These are phyloP conservation scores for Torymus auratus DNA, from an alignment of 2,888 invertebrate genomes.

Conservation along the genomic window DNA sequence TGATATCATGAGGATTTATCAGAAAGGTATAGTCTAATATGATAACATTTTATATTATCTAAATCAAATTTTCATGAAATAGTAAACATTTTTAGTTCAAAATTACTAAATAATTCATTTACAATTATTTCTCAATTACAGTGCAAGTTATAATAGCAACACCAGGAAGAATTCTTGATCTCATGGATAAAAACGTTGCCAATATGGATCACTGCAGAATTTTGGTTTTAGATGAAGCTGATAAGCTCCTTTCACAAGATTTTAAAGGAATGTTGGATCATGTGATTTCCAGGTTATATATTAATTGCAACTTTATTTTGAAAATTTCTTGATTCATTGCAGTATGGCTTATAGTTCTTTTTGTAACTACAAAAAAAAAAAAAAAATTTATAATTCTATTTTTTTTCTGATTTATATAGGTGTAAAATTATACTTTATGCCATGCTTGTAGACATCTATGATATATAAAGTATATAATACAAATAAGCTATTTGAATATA, in stretches of 20 bases:
- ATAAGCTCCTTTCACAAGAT: conserved; percentile 98
- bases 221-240: conserved; percentile 98
- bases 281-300: conserved; percentile 86
- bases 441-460: no score
- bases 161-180: conserved; percentile 98
- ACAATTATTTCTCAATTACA: conserved; percentile 70
- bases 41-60: no score
- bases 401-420: no score
- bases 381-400: no score
- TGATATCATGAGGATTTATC: conserved; percentile 99
- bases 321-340: neutral
- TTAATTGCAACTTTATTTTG: neutral
- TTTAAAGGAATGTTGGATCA: conserved; percentile 99
- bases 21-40: conserved; percentile 85
- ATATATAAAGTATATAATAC: no score
- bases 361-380: no score
- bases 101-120: no score
- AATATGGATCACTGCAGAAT: conserved; percentile 97
- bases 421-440: no score
- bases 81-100: no score
- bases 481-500: neutral
- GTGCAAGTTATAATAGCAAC: conserved; percentile 99
- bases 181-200: conserved; percentile 98
- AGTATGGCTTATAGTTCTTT: no score
- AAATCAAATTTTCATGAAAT: neutral